A percentile compares a stretch with the other conserved stretches of the same genome.
Evolutionary conservation across 2,888 invertebrate genomes (phyloP).

Genomic region (Neuroscelio doddi): DNA sequence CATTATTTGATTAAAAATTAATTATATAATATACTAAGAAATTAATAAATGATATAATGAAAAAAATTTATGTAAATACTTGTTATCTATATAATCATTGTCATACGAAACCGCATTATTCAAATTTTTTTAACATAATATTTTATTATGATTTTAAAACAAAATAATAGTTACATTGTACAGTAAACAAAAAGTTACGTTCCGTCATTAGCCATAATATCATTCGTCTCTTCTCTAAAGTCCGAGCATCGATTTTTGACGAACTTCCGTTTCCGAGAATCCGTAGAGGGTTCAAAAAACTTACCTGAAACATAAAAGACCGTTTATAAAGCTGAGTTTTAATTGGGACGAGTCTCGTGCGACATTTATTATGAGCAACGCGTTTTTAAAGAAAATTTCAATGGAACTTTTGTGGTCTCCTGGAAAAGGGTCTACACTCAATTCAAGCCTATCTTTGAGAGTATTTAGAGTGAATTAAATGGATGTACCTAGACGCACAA

Average conservation of each 20-base stretch:
- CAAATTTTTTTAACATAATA: too few relatives aligned
- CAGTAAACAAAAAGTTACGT: background rate
- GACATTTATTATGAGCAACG: conserved; percentile 30
- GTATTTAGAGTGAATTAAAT: conserved; percentile 4
- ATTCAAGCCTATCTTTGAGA: conserved; percentile 16
- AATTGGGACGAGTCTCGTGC: conserved; percentile 39
- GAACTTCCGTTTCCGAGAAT: conserved; percentile 23
- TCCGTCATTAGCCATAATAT: background rate
- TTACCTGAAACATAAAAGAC: conserved; percentile 41
- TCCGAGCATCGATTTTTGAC: conserved; percentile 17
- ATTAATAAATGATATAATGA: too few relatives aligned
- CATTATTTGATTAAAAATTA: too few relatives aligned
- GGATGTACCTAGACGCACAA: conserved; percentile 1
- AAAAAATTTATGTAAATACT: too few relatives aligned
- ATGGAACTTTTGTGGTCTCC: conserved; percentile 27
- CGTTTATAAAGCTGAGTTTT: conserved; percentile 35
- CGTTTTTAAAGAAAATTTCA: conserved; percentile 28
- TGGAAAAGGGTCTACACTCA: conserved; percentile 12
- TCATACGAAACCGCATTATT: too few relatives aligned
- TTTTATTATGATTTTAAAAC: too few relatives aligned
- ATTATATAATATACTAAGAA: too few relatives aligned
- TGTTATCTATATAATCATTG: too few relatives aligned
- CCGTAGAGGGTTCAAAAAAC: conserved; percentile 24
- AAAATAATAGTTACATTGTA: too few relatives aligned
- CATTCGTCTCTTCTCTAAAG: conserved; percentile 14